Evolutionary conservation across 2,113 vertebrate species (phyloP), one percentile per base, ranked within the genome.

Genomic region (Garra rufa): DNA sequence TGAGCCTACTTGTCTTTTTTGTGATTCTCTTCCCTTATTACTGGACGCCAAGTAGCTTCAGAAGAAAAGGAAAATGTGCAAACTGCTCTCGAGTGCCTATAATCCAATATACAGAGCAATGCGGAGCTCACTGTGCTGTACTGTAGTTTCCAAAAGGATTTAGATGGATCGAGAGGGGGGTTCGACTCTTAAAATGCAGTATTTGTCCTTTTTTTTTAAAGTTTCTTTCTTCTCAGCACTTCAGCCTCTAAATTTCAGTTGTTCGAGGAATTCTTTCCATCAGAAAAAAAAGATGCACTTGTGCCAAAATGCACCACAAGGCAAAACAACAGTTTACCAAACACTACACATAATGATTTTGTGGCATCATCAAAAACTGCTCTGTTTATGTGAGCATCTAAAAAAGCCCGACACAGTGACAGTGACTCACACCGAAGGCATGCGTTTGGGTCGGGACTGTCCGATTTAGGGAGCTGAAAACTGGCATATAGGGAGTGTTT

Each of bases 1-100:
- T 91, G 93, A 94, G 92, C 93, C 92, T 91, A 91, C 94, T 95
- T 94, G 93, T 94, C 92, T 93, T 92, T 92, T 90, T 89, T 85
- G 91, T 92, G 90, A 91, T 92, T 94, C 92, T 74, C 86, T 91
- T 93, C 91, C 83, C 83, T 83, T 92, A 92, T 92, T 93, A 92
- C 87, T 82, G 92, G 93, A 92, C 93, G 93, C 94, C 90, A 85
- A 80, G 93, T 92, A 91, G 94, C 93, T 93, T 91, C 84, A 89
- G 91, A 95, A 95, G 91, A 93, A 94, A 92, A 89, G 90, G 89
- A 90, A 93, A 91, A 91, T 90, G 93, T 91, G 50, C 71, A 91
- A 92, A 86, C 89, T 91, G 92, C 82, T 85, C 90, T 92, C 86
- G 91, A 90, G 90, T 90, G 86, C 91, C 83, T 75, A 85, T 94